Evolutionary conservation across 2,888 invertebrate genomes (phyloP), one percentile per base, ranked within the genome.

Genomic region (Idaea straminata): DNA sequence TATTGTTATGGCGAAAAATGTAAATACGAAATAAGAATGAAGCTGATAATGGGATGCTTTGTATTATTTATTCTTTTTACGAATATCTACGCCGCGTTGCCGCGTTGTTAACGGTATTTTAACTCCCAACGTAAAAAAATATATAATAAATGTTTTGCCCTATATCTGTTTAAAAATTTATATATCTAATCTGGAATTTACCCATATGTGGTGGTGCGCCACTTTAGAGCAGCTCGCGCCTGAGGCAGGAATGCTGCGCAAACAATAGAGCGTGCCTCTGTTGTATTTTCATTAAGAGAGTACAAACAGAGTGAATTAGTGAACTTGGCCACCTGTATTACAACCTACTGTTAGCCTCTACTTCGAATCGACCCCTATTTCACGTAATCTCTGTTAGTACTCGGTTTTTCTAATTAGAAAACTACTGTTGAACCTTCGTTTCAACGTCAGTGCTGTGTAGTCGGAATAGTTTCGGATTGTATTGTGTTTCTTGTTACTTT

Each of bases 251-350:
- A 69, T 68, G 70, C 66, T 68, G 67, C 60, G 65, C 74, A 80
- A 80, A 81, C 77, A 80, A 72, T 62, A 64, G 69, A 69, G 72
- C 72, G 75, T 75, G 76, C 75, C 73, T 15, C 68, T 81, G 78
- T 80, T 83, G 81, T 83, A 76, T 81, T 82, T 81, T 80, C 81
- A 83, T 83, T 83, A 81, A 74, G 77, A 72, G 72, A 67, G 74
- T 68, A 77, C 77, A 81, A 79, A 80, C 79, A 79, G 59, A 69
- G 66, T 67, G 76, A 74, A 74, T 77, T 76, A 77, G 71, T 66
- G 61, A 69, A 72, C 67, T 69, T 65, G 66, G 67, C 65, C 74
- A 74, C 72, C 72, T 74, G 73, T 67, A 69, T 70, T 64, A 66
- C 69, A 63, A 65, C 63, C 63, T 64, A 64, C 70, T 63, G 63